A percentile compares a stretch with the other conserved stretches of the same genome.
These are phyloP conservation scores for Pedetes capensis DNA, from an alignment of 2,113 vertebrate genomes.

Conservation along the genomic window DNA sequence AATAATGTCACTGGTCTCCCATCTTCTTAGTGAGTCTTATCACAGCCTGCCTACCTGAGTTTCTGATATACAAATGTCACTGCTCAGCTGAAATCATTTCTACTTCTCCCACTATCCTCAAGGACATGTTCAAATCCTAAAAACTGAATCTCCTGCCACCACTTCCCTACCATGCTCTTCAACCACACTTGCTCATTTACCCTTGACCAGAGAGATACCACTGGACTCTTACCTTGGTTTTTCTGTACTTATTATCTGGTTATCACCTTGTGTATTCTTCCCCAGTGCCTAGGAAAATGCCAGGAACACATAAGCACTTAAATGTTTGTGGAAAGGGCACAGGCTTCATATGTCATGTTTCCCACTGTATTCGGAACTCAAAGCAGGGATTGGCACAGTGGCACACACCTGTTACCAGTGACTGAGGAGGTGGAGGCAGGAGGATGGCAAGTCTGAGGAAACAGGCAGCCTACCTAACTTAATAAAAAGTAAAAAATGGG, in stretches of 20 bases:
- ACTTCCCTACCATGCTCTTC: not conserved
- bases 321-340: not conserved
- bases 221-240: not conserved
- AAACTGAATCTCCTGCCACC: not conserved
- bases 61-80: conserved; percentile 6
- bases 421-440: too few relatives aligned
- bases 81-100: not conserved
- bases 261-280: not conserved
- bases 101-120: not conserved
- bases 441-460: too few relatives aligned
- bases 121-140: not conserved
- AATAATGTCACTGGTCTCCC: not conserved
- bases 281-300: not conserved
- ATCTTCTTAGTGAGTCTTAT: not conserved
- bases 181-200: not conserved
- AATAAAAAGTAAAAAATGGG: too few relatives aligned
- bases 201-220: not conserved
- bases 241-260: not conserved
- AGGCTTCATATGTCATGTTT: not conserved
- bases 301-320: not conserved
- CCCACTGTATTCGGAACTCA: not conserved
- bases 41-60: not conserved
- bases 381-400: not conserved
- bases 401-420: too few relatives aligned
- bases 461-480: too few relatives aligned